phyloP scores from a whole-genome alignment of 2,888 invertebrate species.

The Macrostomum cliftonense region DNA sequence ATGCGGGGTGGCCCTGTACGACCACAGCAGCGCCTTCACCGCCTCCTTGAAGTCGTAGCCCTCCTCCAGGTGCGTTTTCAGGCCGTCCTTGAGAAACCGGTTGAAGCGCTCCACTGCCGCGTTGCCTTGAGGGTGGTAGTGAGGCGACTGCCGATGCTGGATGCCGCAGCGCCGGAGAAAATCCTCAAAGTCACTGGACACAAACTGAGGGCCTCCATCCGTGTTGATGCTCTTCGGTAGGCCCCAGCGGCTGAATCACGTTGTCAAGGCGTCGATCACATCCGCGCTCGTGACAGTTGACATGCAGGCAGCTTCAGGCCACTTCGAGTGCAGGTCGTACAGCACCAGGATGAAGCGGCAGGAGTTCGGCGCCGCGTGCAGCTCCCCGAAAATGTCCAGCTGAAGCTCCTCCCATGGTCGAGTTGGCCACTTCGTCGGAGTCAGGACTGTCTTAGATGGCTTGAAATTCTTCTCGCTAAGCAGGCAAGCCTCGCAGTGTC shows the following conservation, averaged over 20 bases:
- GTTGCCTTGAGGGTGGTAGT: not conserved
- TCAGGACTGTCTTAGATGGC: not conserved
- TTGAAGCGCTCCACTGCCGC: slow-evolving; percentile 2
- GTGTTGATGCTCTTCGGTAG: slow-evolving; percentile 2
- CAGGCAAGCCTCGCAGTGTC: slow-evolving; percentile 3
- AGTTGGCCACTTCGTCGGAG: not conserved
- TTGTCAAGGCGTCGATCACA: slow-evolving; percentile 1
- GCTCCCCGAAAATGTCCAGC: slow-evolving; percentile 1
- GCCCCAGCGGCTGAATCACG: too few relatives aligned
- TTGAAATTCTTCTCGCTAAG: not conserved
- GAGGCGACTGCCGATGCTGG: not conserved
- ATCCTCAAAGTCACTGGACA: not conserved
- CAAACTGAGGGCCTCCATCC: slow-evolving; percentile 1
- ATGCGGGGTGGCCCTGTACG: slow-evolving; percentile 2
- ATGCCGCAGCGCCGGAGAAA: not conserved
- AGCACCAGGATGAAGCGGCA: not conserved
- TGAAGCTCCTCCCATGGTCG: slow-evolving; percentile 2
- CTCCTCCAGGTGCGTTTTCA: slow-evolving; percentile 1
- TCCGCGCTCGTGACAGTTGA: not conserved
- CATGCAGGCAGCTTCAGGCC: slow-evolving; percentile 2
- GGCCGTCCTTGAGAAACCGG: not conserved
- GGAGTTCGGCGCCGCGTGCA: not conserved
- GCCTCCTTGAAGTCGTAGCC: not conserved
- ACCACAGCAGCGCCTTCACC: not conserved
- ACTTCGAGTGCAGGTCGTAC: slow-evolving; percentile 2